Conservation (phyloP, 2,113 vertebrate genomes). For the Herpailurus yagouaroundi region DNA sequence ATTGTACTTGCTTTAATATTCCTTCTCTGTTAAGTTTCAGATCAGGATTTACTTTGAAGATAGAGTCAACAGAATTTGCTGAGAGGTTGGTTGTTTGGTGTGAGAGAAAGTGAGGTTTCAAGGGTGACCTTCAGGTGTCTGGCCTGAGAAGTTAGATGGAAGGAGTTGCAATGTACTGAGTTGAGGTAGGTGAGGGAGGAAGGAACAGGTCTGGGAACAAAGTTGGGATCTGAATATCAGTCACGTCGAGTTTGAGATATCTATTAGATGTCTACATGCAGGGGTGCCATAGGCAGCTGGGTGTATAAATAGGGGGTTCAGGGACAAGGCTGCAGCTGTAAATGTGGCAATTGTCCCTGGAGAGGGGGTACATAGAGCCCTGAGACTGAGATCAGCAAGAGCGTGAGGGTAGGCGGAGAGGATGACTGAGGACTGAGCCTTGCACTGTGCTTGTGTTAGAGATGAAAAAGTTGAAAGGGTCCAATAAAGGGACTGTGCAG, state of each 20-base stretch:
- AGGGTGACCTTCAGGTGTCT: not conserved
- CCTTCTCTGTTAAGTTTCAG: not conserved
- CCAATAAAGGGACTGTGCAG: not conserved
- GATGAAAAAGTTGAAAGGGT: not conserved
- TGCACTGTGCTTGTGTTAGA: rapidly evolving
- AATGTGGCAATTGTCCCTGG: not conserved
- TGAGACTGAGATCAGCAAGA: not conserved
- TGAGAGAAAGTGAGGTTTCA: not conserved
- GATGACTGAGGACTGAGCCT: not conserved
- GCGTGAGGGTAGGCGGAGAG: not conserved
- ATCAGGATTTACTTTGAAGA: not conserved
- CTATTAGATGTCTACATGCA: not conserved
- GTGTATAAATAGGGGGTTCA: not conserved
- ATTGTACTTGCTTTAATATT: not conserved
- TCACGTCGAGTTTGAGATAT: not conserved
- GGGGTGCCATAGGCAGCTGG: not conserved
- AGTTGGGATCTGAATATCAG: not conserved
- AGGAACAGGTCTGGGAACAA: not conserved
- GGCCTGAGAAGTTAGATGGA: not conserved
- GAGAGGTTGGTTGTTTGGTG: not conserved
- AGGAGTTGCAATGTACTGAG: not conserved
- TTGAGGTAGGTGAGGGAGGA: not conserved
- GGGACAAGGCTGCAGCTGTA: not conserved
- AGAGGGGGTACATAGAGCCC: not conserved
- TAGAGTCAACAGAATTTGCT: not conserved